Base-by-base conservation (phyloP, 2,113 vertebrate species). In the Spea multiplicata region DNA sequence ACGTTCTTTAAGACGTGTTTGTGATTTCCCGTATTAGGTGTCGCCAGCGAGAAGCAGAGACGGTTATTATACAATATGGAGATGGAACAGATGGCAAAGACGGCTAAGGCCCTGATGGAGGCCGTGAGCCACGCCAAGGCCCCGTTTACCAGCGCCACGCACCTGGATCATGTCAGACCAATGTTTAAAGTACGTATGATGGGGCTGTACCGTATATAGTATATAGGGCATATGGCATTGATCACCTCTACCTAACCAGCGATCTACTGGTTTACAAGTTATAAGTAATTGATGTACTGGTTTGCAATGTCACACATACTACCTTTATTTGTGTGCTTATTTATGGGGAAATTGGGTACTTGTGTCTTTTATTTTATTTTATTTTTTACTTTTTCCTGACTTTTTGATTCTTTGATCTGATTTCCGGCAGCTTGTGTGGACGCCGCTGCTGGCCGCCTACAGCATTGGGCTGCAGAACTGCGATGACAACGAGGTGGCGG, bases 11-110 rank as follows among this genome's bases (percentile, higher is more conserved):
- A 30, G 30, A 30, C 30, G 30, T 30, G 30, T 30, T 30, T 30
- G 30, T 30, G 30, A 2, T 30, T 30, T 30, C 30, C 30, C 30
- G 30, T 1, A 30, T 30, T 69, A 98, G 96, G 73, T 79, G 95
- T 96, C 53, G 93, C 97, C 76, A 99, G 84, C 44, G 96, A 99
- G 88, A 98, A 99, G 88, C 96, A 98, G 89, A 86, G 97, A 13
- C 91, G 97, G 46, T 87, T 98, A 64, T 88, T 99, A 17, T 99
- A 98, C 83, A 98, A 99, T 83, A 12, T 99, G 93, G 97, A 99
- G 86, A 99, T 98, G 97, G 97, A 99, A 57, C 97, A 99, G 83
- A 99, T 99, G 97, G 96, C 97, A 0, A 98, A 96, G 88, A 99
- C 97, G 0, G 97, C 97, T 14, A 99, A 99, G 84, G 97, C 96